A percentile compares a stretch with the other conserved stretches of the same genome.
Evolutionary conservation across 30 jellyfish, hydroid and myxozoan genomes (phyloP).

Genomic region (Cassiopea andromeda): DNA sequence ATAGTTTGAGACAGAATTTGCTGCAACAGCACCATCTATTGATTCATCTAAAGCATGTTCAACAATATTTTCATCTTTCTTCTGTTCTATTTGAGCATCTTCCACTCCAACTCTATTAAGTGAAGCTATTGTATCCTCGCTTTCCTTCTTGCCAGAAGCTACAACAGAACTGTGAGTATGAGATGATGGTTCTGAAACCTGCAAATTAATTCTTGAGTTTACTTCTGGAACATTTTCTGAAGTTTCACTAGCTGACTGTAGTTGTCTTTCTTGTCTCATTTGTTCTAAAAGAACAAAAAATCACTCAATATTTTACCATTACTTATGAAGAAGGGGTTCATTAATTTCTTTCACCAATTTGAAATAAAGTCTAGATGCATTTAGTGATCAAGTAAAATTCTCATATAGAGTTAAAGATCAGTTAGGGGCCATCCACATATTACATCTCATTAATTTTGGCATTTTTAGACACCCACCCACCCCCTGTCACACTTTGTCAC

Average conservation of each 20-base stretch:
- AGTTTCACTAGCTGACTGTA: conserved; percentile 3
- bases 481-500: no score
- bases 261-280: conserved; percentile 38
- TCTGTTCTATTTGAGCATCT: not conserved
- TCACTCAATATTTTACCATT: not conserved
- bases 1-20: not conserved
- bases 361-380: no score
- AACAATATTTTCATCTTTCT: not conserved
- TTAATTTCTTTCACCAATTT: no score
- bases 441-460: no score
- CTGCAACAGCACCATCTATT: not conserved
- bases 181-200: not conserved
- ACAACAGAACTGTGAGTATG: not conserved
- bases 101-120: not conserved
- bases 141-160: not conserved
- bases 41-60: not conserved
- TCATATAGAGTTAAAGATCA: no score
- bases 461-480: no score
- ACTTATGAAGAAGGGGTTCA: not conserved
- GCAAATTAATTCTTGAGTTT: not conserved
- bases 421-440: no score
- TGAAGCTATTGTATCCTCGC: not conserved
- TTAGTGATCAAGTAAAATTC: no score
- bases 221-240: not conserved
- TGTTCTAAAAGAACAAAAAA: conserved; percentile 20